These are phyloP conservation scores for Bradynema listronoti DNA, from an alignment of 1,140 invertebrate species.

Conservation along the genomic window DNA sequence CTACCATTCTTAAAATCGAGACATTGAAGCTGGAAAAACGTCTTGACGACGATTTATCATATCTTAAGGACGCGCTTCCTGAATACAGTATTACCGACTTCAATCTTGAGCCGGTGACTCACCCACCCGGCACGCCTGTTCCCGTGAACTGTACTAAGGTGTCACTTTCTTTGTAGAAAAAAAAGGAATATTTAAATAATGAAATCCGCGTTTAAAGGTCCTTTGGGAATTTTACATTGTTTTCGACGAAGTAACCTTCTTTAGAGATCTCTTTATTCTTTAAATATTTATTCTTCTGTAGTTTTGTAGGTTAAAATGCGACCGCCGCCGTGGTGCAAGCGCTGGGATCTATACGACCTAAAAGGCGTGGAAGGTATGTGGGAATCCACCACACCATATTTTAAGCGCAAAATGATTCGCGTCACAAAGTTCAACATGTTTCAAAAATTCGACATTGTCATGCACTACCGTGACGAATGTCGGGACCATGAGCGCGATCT, in stretches of 20 bases:
- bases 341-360: slow-evolving; percentile 47
- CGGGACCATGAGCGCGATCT: too few relatives aligned
- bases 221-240: neutral
- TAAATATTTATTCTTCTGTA: neutral
- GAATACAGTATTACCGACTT: slow-evolving; percentile 87
- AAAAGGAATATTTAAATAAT: neutral
- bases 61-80: slow-evolving; percentile 81
- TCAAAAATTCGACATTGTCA: slow-evolving; percentile 49
- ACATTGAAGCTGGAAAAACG: slow-evolving; percentile 83
- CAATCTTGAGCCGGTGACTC: slow-evolving; percentile 77
- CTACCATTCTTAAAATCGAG: slow-evolving; percentile 79
- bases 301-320: slow-evolving; percentile 50
- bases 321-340: slow-evolving; percentile 50
- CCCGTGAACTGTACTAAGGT: slow-evolving; percentile 82
- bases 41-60: slow-evolving; percentile 79
- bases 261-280: too few relatives aligned
- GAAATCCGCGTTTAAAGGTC: neutral
- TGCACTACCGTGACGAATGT: slow-evolving; percentile 40
- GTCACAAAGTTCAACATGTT: slow-evolving; percentile 40
- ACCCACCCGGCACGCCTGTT: slow-evolving; percentile 69
- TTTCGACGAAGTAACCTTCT: too few relatives aligned
- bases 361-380: slow-evolving; percentile 53
- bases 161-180: slow-evolving; percentile 4
- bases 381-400: slow-evolving; percentile 47
- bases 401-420: slow-evolving; percentile 46